These are phyloP conservation scores for Cephalotes varians DNA, from an alignment of 2,888 invertebrate species.

Conservation along the genomic window DNA sequence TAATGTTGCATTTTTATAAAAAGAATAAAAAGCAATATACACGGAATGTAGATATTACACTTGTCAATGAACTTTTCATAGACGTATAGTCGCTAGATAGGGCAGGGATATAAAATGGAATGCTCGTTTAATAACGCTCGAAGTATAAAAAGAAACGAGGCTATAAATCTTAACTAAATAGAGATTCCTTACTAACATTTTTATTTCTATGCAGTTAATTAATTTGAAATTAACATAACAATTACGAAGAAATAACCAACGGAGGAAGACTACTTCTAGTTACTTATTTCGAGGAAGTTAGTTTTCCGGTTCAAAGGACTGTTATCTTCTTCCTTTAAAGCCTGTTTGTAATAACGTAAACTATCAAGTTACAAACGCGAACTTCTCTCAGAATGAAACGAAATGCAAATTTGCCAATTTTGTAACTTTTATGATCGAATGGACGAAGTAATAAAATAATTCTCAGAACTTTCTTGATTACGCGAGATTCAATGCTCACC, in stretches of 20 bases:
- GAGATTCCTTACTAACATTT: slow-evolving; percentile 1
- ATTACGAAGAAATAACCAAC: background rate
- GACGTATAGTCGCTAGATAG: background rate
- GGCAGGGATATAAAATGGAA: background rate
- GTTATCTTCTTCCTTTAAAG: background rate
- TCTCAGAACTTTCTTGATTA: slow-evolving; percentile 45
- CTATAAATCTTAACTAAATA: slow-evolving; percentile 21
- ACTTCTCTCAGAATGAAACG: slow-evolving; percentile 7
- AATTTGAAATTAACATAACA: slow-evolving; percentile 24
- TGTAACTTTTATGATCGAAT: slow-evolving; percentile 33
- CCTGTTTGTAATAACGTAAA: slow-evolving; percentile 45
- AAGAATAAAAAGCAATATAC: background rate
- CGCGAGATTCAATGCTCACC: slow-evolving; percentile 22
- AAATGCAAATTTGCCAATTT: slow-evolving; percentile 49
- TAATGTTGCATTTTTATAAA: slow-evolving; percentile 15
- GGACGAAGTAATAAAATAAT: slow-evolving; percentile 43
- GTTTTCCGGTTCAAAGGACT: slow-evolving; percentile 30
- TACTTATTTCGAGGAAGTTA: slow-evolving; percentile 38
- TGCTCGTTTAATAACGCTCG: background rate
- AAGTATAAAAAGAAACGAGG: background rate
- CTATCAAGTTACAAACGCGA: slow-evolving; percentile 40
- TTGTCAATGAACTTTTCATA: slow-evolving; percentile 5
- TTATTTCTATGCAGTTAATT: slow-evolving; percentile 22
- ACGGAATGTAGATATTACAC: background rate
- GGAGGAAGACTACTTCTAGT: background rate